A percentile compares a stretch with the other conserved stretches of the same genome.
Evolutionary conservation across 1,140 invertebrate species (phyloP).

Genomic region (Bombus impatiens): DNA sequence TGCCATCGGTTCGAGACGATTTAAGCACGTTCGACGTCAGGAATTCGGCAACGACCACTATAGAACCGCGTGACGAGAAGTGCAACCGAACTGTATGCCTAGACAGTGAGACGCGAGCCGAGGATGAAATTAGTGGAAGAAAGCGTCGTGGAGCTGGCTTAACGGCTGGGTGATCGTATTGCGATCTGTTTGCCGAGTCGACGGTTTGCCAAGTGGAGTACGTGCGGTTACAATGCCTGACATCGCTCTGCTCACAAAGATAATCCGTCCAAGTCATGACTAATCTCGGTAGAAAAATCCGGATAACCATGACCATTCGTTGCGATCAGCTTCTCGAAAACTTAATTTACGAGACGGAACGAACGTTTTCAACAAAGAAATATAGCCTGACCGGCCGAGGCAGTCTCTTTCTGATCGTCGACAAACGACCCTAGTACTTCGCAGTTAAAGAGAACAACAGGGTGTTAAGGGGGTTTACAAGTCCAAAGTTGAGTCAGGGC

Average conservation of each 20-base stretch:
- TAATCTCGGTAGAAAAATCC: background rate
- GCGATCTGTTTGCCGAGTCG: background rate
- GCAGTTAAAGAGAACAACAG: too few species aligned
- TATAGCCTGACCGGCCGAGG: background rate
- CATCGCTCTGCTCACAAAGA: background rate
- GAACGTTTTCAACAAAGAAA: too few species aligned
- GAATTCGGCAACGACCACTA: slow-evolving; percentile 8
- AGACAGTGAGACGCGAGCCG: slow-evolving; percentile 12
- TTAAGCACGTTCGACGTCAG: background rate
- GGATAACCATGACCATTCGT: too few species aligned
- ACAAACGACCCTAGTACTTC: too few species aligned
- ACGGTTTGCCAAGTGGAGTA: background rate
- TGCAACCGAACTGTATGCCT: background rate
- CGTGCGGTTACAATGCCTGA: background rate
- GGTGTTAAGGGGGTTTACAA: too few species aligned
- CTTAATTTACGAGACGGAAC: background rate
- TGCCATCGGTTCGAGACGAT: background rate
- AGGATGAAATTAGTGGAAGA: slow-evolving; percentile 3
- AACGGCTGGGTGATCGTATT: background rate
- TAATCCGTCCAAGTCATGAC: background rate
- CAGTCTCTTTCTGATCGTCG: background rate
- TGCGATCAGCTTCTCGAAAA: background rate
- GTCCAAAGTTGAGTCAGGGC: too few species aligned
- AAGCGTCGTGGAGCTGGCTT: too few species aligned
- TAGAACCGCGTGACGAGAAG: background rate